phyloP scores from a whole-genome alignment of 2,113 vertebrate species.

The Ictalurus furcatus region DNA sequence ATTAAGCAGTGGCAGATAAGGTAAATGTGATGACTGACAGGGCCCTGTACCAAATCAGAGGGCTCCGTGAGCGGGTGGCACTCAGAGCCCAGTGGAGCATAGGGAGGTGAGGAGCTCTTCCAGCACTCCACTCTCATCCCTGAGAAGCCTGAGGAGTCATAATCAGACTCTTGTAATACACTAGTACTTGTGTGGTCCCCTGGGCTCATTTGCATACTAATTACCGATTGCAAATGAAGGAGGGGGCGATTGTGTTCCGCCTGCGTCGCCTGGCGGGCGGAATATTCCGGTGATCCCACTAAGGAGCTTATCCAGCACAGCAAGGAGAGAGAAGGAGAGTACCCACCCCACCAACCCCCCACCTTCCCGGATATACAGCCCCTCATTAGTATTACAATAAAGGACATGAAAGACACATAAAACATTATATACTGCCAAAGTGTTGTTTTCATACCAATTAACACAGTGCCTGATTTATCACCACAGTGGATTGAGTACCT shows the following conservation, averaged over 20 bases:
- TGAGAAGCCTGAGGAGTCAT: conserved; percentile 69
- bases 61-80: conserved; percentile 23
- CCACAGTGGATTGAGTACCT: conserved; percentile 86
- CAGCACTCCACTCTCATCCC: conserved; percentile 52
- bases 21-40: conserved; percentile 30
- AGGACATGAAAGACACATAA: conserved; percentile 97
- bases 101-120: conserved; percentile 46
- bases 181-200: conserved; percentile 95
- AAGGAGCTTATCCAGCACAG: conserved; percentile 86
- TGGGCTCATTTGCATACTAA: conserved; percentile 96
- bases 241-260: conserved; percentile 73
- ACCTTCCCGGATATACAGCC: conserved; percentile 88
- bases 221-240: conserved; percentile 92
- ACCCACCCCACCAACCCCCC: background rate
- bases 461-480: conserved; percentile 91
- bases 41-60: conserved; percentile 37
- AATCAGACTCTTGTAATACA: conserved; percentile 96
- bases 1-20: conserved; percentile 40
- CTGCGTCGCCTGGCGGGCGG: conserved; percentile 60
- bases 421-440: conserved; percentile 98
- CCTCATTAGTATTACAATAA: conserved; percentile 98
- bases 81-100: conserved; percentile 32
- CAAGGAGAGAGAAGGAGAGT: conserved; percentile 51
- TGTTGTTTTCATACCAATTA: conserved; percentile 98
- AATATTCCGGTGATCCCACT: conserved; percentile 85